Evolutionary conservation across 2,888 invertebrate species (phyloP).

Genomic region (Pterostichus niger): DNA sequence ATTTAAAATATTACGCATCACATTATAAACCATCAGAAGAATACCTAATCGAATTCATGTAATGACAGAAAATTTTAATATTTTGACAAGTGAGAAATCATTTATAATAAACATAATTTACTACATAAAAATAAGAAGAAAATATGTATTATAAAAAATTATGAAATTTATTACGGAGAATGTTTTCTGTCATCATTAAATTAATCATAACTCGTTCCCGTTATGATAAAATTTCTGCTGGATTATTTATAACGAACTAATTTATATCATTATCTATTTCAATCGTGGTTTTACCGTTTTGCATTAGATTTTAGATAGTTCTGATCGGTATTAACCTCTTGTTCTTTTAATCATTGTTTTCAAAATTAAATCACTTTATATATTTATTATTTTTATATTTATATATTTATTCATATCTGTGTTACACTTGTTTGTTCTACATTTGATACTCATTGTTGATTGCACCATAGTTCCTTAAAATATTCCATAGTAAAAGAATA

Average conservation of each 20-base stretch:
- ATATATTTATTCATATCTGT: no score
- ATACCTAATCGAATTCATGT: not conserved
- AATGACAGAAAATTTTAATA: not conserved
- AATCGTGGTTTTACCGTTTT: slow-evolving; percentile 2
- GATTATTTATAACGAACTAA: slow-evolving; percentile 39
- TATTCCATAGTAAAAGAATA: no score
- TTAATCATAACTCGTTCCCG: slow-evolving; percentile 32
- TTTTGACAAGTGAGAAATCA: slow-evolving; percentile 33
- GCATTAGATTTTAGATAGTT: not conserved
- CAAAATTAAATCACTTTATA: not conserved
- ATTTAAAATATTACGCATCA: not conserved
- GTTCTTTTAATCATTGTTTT: not conserved
- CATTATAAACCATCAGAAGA: not conserved
- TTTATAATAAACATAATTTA: slow-evolving; percentile 32
- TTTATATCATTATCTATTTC: slow-evolving; percentile 3
- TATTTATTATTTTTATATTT: no score
- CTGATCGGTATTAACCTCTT: not conserved
- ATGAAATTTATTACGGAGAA: slow-evolving; percentile 20
- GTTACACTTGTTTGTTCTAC: no score
- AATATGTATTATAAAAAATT: not conserved
- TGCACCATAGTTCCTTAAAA: no score
- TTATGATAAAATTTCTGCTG: slow-evolving; percentile 18
- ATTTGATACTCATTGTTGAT: no score
- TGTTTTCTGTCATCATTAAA: slow-evolving; percentile 50
- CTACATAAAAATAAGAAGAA: not conserved